A percentile compares a stretch with the other conserved stretches of the same genome.
Conservation (phyloP, 2,797 vertebrate species). For the Cyclura pinguis region DNA sequence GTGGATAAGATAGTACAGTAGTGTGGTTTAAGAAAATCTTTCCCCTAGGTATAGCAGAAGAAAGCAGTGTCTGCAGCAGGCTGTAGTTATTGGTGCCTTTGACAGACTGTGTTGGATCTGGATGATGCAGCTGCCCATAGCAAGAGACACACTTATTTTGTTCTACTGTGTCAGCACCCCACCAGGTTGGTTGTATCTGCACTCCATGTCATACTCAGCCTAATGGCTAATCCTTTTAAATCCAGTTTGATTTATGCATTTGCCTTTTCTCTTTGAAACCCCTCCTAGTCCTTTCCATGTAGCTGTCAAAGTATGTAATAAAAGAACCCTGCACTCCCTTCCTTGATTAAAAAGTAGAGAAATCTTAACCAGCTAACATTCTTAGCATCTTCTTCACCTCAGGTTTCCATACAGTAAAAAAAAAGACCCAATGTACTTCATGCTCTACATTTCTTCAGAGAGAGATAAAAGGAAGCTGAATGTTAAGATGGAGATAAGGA, state of each 20-base stretch:
- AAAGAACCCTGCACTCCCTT: background rate
- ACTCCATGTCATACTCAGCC: background rate
- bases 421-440: background rate
- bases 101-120: background rate
- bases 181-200: background rate
- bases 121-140: background rate
- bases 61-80: background rate
- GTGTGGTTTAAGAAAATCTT: background rate
- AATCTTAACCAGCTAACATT: slow-evolving; percentile 34
- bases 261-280: slow-evolving; percentile 8
- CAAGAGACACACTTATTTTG: background rate
- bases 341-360: slow-evolving; percentile 16
- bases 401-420: background rate
- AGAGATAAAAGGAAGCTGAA: slow-evolving; percentile 15
- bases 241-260: slow-evolving; percentile 12
- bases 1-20: background rate
- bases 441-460: background rate
- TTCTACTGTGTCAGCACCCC: background rate
- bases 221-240: background rate
- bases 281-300: slow-evolving; percentile 2
- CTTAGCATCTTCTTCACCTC: slow-evolving; percentile 18
- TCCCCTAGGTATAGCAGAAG: background rate
- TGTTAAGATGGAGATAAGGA: background rate
- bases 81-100: background rate
- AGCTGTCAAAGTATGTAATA: slow-evolving; percentile 14